Percentiles rank a stretch among this genome's conserved stretches.
Evolutionary conservation across 2,113 vertebrate species (phyloP).

Genomic region (Gavia stellata): DNA sequence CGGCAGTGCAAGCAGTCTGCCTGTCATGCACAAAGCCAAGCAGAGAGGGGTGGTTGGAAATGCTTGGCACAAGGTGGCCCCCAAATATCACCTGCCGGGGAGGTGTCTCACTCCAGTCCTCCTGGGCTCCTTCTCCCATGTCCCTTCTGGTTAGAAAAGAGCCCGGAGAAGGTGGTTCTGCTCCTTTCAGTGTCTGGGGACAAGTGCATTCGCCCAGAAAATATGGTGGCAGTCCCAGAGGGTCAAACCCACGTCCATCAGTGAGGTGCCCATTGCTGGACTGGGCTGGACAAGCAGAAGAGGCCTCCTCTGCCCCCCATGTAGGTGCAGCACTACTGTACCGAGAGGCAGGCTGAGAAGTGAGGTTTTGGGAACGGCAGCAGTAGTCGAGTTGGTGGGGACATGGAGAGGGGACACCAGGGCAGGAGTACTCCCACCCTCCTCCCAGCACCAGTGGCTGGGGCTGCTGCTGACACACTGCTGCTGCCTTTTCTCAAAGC

Average conservation of each 20-base stretch:
- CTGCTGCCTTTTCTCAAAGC: not conserved
- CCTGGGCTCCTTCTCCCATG: not conserved
- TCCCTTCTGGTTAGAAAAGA: not conserved
- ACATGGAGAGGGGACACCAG: not conserved
- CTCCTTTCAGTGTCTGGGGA: not conserved
- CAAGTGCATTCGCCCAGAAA: not conserved
- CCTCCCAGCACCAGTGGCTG: not conserved
- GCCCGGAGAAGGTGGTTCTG: not conserved
- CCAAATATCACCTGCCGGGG: fast-evolving
- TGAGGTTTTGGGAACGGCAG: not conserved
- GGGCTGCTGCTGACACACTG: not conserved
- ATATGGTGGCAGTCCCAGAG: not conserved
- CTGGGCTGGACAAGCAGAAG: not conserved
- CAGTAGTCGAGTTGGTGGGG: not conserved
- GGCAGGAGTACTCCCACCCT: not conserved
- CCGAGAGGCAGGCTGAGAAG: not conserved
- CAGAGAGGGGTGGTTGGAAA: not conserved
- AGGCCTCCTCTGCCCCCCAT: not conserved
- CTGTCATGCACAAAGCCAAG: not conserved
- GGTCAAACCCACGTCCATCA: not conserved
- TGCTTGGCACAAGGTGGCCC: not conserved
- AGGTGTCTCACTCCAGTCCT: not conserved
- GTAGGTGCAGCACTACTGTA: not conserved
- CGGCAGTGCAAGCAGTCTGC: not conserved
- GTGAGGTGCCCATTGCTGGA: not conserved